Percentiles rank a stretch among this genome's conserved stretches.
Evolutionary conservation across 2,888 invertebrate species (phyloP).

Genomic region (Lasioglossum vierecki): DNA sequence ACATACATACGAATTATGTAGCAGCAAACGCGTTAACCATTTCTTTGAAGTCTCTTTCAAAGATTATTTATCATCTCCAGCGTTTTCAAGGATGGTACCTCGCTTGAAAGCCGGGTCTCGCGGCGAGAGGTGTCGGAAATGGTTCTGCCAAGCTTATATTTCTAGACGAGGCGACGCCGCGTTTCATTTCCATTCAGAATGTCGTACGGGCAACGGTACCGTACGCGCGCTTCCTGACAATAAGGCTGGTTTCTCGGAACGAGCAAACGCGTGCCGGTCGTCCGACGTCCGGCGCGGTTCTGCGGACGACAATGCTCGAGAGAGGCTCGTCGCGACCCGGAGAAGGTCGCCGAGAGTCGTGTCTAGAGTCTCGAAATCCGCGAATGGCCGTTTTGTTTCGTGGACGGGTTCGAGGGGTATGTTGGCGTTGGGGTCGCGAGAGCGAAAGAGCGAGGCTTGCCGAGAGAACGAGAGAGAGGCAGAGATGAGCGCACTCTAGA

Average conservation of each 20-base stretch:
- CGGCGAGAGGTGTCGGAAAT: background rate
- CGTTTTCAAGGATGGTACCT: background rate
- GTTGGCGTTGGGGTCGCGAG: conserved; percentile 19
- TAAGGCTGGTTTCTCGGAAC: conserved; percentile 47
- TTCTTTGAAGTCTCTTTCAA: background rate
- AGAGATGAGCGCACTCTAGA: conserved; percentile 52
- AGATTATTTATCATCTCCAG: background rate
- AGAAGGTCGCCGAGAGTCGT: conserved; percentile 4
- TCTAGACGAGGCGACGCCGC: background rate
- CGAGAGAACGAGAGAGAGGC: conserved; percentile 6
- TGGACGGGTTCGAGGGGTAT: conserved; percentile 21
- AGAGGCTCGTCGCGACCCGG: background rate
- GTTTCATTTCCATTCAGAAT: conserved; percentile 42
- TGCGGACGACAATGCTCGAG: background rate
- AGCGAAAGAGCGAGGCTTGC: conserved; percentile 23
- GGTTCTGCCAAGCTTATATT: background rate
- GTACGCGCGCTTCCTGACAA: conserved; percentile 51
- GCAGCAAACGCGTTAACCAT: background rate
- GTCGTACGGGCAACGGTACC: conserved; percentile 34
- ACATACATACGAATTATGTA: background rate
- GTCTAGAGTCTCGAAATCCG: conserved; percentile 21
- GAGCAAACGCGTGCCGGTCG: conserved; percentile 26
- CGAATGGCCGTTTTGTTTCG: conserved; percentile 23
- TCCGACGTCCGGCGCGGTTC: conserved; percentile 48
- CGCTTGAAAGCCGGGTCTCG: background rate